phyloP scores from a whole-genome alignment of 2,888 invertebrate genomes.

The Callosobruchus maculatus region DNA sequence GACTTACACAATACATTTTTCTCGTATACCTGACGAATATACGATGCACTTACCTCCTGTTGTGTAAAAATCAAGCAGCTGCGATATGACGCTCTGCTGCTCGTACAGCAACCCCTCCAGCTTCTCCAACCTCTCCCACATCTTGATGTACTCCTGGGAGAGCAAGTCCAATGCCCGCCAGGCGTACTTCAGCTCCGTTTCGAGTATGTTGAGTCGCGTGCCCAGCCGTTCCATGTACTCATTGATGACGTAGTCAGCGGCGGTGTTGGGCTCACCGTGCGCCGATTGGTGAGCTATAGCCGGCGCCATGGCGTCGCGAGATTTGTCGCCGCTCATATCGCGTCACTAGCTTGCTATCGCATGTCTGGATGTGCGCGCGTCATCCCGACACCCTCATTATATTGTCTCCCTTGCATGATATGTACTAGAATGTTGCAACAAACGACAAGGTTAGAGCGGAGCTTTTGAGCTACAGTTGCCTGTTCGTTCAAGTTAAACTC shows the following conservation, averaged over 20 bases:
- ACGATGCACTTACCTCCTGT: conserved; percentile 47
- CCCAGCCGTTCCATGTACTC: conserved; percentile 90
- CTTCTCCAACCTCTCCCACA: conserved; percentile 90
- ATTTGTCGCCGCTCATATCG: not conserved
- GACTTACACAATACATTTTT: too few relatives aligned
- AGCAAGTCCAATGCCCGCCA: conserved; percentile 89
- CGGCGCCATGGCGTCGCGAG: conserved; percentile 39
- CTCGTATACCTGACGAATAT: too few relatives aligned
- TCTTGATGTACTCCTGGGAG: conserved; percentile 88
- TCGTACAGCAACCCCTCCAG: conserved; percentile 81
- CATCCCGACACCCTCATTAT: not conserved
- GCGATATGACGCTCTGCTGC: conserved; percentile 87
- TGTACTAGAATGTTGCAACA: not conserved
- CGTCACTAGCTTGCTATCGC: not conserved
- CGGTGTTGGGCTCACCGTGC: conserved; percentile 23
- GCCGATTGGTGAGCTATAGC: conserved; percentile 42
- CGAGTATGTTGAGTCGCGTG: conserved; percentile 80
- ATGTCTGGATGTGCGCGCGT: not conserved
- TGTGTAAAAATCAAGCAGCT: conserved; percentile 77
- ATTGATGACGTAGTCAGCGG: conserved; percentile 73
- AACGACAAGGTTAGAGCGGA: not conserved
- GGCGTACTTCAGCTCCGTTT: conserved; percentile 87
- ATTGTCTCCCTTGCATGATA: not conserved
- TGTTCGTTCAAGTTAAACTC: too few relatives aligned
- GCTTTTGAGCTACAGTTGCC: not conserved